Base-by-base conservation (phyloP, 2,797 vertebrate genomes). In the Chelonia mydas region DNA sequence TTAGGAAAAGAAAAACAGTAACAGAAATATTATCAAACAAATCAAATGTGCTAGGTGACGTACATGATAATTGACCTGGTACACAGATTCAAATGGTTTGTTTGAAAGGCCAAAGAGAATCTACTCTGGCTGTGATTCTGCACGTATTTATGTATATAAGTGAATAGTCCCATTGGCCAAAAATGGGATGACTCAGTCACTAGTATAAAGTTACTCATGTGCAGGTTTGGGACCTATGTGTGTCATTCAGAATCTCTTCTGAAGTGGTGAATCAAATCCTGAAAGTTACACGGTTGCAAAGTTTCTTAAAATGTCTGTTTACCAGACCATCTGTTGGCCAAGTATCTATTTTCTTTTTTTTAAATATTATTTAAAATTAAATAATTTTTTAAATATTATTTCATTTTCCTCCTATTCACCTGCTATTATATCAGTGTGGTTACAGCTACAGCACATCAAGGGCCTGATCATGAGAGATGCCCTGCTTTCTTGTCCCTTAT, bases 401-500 rank as follows among this genome's bases (percentile, higher is more conserved):
- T 61, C 72, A 82, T 74, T 83, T 15, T 25, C 81, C 68, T 83
- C 2, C 2, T 33, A 84, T 16, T 49, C 45, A 47, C 23, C 25
- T 49, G 41, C 25, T 77, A 27, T 7, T 45, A 47, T 47, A 47
- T 16, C 27, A 15, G 6, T 41, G 17, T 65, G 85, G 90, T 68
- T 74, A 15, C 16, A n/a, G 23, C 74, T 77, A 77, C 13, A 47
- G 74, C 25, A 49, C 27, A 77, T 31, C 25, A 49, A 49, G 77
- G 3, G 2, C 37, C 15, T 3, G 74, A 0, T 50, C 25, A 74
- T 87, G 76, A 88, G 19, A 0, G 53, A 2, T 0, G 1, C 25
- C 50, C 12, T 78, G 13, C 8, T 83, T 83, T 74, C 27, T 59
- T 90, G 83, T 49, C 13, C 91, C 10, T 25, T 84, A 7, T 25